Evolutionary conservation across 2,113 vertebrate genomes (phyloP), one percentile per base, ranked within the genome.

Genomic region (Thymallus thymallus): DNA sequence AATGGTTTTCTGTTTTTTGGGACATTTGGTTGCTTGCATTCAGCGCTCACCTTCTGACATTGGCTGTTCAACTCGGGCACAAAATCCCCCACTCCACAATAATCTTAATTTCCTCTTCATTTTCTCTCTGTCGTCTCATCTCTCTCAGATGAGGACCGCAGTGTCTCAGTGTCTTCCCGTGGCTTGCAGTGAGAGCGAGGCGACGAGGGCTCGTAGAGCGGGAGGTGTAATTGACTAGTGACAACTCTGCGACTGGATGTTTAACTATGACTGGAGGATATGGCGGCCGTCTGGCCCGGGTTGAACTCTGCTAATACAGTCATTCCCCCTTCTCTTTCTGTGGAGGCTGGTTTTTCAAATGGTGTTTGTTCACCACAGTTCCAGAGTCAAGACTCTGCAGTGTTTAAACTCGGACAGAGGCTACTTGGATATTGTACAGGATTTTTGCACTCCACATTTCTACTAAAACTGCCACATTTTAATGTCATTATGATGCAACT

Each of bases 241-340:
- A 92, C 88, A 88, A 91, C 89, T 90, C 72, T 60, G 79, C 83
- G 85, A 88, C 90, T 86, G 83, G 84, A 89, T 88, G 91, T 89
- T 92, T 93, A 93, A 94, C 92, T 93, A 91, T 92, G 88, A 90
- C 93, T 91, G 83, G 71, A 78, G 91, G 92, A 91, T 88, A 90
- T 68, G 82, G 86, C 78, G 80, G 84, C 89, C 80, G 82, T 85
- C 79, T 60, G 88, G 71, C 85, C 84, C 55, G 75, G 80, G 86
- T 90, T 87, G 85, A 86, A 80, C 85, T 78, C 82, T 68, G 84
- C 85, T 91, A 89, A 90, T 89, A 85, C 82, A 86, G 84, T 86
- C 85, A 71, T 87, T 87, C 30, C 30, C 2, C 77, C 83, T 51
- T 81, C 75, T 77, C 79, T 87, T n/a, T 16, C 82, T 81, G 71